phyloP scores from a whole-genome alignment of 2,888 invertebrate genomes.

The Nephrotoma flavescens region DNA sequence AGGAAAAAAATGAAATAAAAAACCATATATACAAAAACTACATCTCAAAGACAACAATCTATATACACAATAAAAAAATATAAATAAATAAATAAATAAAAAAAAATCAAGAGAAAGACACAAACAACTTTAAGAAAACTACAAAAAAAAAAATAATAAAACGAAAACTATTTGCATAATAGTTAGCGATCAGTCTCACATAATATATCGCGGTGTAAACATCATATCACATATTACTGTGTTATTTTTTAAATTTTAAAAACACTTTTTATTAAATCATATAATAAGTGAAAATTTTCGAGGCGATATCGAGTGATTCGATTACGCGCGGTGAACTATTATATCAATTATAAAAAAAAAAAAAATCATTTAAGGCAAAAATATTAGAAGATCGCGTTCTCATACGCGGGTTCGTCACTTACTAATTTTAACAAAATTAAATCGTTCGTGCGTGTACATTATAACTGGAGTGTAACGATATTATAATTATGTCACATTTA shows the following conservation, averaged over 20 bases:
- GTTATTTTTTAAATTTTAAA: neutral
- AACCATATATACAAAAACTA: neutral
- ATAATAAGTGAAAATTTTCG: neutral
- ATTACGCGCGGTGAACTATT: neutral
- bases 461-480: neutral
- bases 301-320: neutral
- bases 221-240: slow-evolving; percentile 3
- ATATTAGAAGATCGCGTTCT: neutral
- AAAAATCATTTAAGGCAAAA: neutral
- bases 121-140: neutral
- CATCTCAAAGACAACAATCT: neutral
- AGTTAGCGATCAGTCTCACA: slow-evolving; percentile 13
- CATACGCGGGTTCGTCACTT: neutral
- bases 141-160: neutral
- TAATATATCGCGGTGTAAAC: slow-evolving; percentile 12
- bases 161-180: slow-evolving; percentile 12
- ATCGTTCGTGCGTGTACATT: neutral
- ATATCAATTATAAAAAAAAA: neutral
- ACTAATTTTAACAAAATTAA: neutral
- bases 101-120: neutral
- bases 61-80: neutral
- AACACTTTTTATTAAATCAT: neutral
- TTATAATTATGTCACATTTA: neutral
- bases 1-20: neutral
- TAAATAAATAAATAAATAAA: neutral